Evolutionary conservation across 2,888 invertebrate species (phyloP).

Genomic region (Epinotia demarniana): DNA sequence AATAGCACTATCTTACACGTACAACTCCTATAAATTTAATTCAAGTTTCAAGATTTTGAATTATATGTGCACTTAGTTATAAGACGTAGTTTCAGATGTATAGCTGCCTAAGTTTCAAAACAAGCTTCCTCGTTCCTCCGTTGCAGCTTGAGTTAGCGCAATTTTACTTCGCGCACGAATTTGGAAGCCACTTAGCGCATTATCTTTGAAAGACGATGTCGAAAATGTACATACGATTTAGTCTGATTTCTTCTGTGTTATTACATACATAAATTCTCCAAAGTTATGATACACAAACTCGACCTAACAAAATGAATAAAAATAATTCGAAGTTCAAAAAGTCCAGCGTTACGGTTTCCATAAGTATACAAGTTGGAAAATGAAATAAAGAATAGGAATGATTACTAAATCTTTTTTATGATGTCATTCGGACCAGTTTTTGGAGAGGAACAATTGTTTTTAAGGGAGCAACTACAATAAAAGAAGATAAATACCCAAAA

Average conservation of each 20-base stretch:
- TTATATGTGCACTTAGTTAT: conserved; percentile 44
- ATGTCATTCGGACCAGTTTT: too few relatives aligned
- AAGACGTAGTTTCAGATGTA: conserved; percentile 40
- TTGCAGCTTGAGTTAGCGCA: conserved; percentile 33
- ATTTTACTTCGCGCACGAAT: conserved; percentile 12
- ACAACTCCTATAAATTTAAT: conserved; percentile 44
- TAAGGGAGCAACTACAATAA: too few relatives aligned
- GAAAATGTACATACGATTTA: not conserved
- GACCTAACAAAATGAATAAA: too few relatives aligned
- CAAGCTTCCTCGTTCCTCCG: conserved; percentile 35
- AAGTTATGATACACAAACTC: too few relatives aligned
- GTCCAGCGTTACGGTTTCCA: too few relatives aligned
- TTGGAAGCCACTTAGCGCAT: conserved; percentile 1
- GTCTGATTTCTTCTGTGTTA: not conserved
- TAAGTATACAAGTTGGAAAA: too few relatives aligned
- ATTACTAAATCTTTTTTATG: too few relatives aligned
- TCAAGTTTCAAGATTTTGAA: conserved; percentile 45
- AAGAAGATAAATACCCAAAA: too few relatives aligned
- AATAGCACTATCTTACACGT: conserved; percentile 43
- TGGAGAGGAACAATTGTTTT: too few relatives aligned
- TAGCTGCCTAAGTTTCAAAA: conserved; percentile 41
- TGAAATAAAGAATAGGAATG: too few relatives aligned
- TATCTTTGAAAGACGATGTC: conserved; percentile 11
- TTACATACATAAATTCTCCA: too few relatives aligned
- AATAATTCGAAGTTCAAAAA: too few relatives aligned